Percentiles rank a stretch among this genome's conserved stretches.
These are phyloP conservation scores for Trissolcus japonicus DNA, from an alignment of 2,888 invertebrate genomes.

Conservation along the genomic window DNA sequence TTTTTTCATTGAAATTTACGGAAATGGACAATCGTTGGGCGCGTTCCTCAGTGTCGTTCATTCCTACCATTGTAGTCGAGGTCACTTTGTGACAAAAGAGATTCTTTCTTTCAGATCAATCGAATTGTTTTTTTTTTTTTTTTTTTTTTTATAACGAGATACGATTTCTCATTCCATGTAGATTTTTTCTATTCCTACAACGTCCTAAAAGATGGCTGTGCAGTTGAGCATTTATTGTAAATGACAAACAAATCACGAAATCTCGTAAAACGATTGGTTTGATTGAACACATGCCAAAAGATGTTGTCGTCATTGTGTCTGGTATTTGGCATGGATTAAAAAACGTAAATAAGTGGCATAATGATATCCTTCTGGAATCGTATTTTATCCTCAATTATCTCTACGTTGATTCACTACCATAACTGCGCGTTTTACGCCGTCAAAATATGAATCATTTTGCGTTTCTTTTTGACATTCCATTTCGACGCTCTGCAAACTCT, in stretches of 20 bases:
- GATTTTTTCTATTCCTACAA: no score
- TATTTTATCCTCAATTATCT: conserved; percentile 25
- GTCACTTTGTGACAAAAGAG: conserved; percentile 29
- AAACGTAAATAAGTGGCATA: conserved; percentile 33
- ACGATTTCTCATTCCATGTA: no score
- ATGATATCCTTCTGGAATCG: conserved; percentile 28
- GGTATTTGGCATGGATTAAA: conserved; percentile 34
- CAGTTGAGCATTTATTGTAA: neutral
- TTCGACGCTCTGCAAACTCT: no score
- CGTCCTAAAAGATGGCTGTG: no score
- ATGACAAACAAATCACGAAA: conserved; percentile 18
- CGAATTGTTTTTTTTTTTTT: no score
- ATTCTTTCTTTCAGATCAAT: conserved; percentile 26
- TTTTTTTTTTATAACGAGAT: neutral
- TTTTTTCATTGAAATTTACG: conserved; percentile 37
- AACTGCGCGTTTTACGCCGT: no score
- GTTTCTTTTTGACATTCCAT: no score
- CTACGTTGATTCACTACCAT: neutral
- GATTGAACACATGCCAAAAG: conserved; percentile 43
- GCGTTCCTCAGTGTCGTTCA: conserved; percentile 34
- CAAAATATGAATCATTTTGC: no score
- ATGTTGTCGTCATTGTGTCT: conserved; percentile 39
- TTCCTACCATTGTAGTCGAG: conserved; percentile 31
- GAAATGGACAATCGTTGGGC: conserved; percentile 38
- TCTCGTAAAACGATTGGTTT: conserved; percentile 28